Evolutionary conservation across 2,888 invertebrate species (phyloP).

Genomic region (Eustalomyia histrio): DNA sequence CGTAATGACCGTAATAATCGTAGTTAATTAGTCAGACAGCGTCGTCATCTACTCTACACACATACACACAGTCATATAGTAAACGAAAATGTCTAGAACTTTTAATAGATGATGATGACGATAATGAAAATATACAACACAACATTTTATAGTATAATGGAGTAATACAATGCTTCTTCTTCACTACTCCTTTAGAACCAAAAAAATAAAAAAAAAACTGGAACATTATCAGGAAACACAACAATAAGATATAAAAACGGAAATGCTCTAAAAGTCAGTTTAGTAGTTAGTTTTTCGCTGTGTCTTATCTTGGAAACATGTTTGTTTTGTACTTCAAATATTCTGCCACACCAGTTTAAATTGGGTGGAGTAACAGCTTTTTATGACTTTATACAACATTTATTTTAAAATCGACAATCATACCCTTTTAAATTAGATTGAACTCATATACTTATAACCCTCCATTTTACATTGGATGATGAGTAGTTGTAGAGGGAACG

Average conservation of each 20-base stretch:
- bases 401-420: slow-evolving; percentile 59
- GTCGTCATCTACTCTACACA: slow-evolving; percentile 42
- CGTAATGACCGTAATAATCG: slow-evolving; percentile 80
- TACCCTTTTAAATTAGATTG: slow-evolving; percentile 46
- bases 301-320: slow-evolving; percentile 22
- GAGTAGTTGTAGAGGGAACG: not conserved
- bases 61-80: slow-evolving; percentile 11
- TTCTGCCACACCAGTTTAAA: slow-evolving; percentile 39
- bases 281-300: slow-evolving; percentile 30
- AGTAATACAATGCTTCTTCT: not conserved
- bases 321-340: slow-evolving; percentile 26
- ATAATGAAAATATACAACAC: slow-evolving; percentile 60
- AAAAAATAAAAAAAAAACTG: slow-evolving; percentile 11
- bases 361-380: slow-evolving; percentile 39
- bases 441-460: slow-evolving; percentile 34
- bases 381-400: slow-evolving; percentile 57
- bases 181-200: slow-evolving; percentile 1
- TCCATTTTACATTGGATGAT: slow-evolving; percentile 1
- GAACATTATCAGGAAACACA: slow-evolving; percentile 58
- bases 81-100: slow-evolving; percentile 52
- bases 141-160: slow-evolving; percentile 47
- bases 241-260: slow-evolving; percentile 63
- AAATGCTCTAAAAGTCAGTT: slow-evolving; percentile 61
- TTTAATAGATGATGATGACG: slow-evolving; percentile 62
- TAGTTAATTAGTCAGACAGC: slow-evolving; percentile 78